Evolutionary conservation across 2,797 vertebrate species (phyloP).

Genomic region (Ambastaia sidthimunki): DNA sequence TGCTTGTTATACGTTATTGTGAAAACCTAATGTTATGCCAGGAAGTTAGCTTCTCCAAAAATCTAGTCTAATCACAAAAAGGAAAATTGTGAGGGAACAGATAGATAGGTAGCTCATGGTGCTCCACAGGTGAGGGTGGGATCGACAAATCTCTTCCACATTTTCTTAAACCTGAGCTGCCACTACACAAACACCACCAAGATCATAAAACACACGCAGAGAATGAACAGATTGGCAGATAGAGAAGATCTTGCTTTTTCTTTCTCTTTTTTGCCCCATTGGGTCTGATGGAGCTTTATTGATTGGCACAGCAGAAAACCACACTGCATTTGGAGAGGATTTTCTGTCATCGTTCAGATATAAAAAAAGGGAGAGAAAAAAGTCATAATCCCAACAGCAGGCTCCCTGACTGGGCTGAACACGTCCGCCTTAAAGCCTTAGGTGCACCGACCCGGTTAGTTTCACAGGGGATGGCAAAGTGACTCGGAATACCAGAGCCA

Average conservation of each 20-base stretch:
- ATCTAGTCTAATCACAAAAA: neutral
- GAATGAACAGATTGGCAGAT: slow-evolving; percentile 57
- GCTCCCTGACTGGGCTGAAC: slow-evolving; percentile 71
- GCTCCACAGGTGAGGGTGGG: slow-evolving; percentile 30
- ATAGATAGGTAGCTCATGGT: slow-evolving; percentile 17
- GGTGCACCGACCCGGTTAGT: slow-evolving; percentile 67
- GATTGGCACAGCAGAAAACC: slow-evolving; percentile 70
- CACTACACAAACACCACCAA: slow-evolving; percentile 41
- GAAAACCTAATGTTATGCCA: neutral
- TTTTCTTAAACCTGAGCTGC: slow-evolving; percentile 49
- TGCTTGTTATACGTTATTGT: neutral
- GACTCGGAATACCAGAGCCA: neutral
- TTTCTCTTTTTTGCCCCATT: slow-evolving; percentile 42
- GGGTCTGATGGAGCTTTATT: slow-evolving; percentile 67
- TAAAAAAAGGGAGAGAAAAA: slow-evolving; percentile 54
- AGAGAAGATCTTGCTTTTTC: slow-evolving; percentile 60
- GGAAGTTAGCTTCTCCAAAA: neutral
- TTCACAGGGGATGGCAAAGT: slow-evolving; percentile 57
- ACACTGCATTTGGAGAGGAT: slow-evolving; percentile 68
- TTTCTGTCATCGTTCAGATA: slow-evolving; percentile 70
- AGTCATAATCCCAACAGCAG: slow-evolving; percentile 71
- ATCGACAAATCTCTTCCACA: slow-evolving; percentile 41
- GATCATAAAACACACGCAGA: slow-evolving; percentile 52
- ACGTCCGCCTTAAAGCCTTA: slow-evolving; percentile 71
- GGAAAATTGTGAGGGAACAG: neutral